A percentile compares a stretch with the other conserved stretches of the same genome.
phyloP scores from a whole-genome alignment of 2,113 vertebrate genomes.

The Eudyptes chrysolophus region DNA sequence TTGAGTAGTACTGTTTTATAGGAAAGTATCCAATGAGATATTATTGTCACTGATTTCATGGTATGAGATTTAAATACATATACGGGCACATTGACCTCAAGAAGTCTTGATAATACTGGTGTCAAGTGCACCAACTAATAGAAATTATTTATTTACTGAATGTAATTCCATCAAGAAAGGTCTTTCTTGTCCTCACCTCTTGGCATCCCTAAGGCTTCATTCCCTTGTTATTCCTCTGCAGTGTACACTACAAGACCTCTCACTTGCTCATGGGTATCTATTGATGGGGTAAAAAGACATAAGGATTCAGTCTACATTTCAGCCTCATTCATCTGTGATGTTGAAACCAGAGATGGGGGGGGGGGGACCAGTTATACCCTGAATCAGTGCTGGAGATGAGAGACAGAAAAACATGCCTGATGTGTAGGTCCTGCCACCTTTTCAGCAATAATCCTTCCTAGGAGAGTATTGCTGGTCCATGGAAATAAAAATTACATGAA shows the following conservation, averaged over 20 bases:
- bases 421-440: neutral
- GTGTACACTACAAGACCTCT: neutral
- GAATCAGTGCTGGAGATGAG: neutral
- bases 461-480: neutral
- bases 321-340: neutral
- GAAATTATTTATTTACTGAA: neutral
- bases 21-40: neutral
- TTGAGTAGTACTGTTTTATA: neutral
- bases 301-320: neutral
- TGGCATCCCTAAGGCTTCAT: neutral
- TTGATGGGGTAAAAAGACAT: neutral
- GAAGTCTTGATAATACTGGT: neutral
- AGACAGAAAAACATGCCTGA: neutral
- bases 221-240: neutral
- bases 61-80: neutral
- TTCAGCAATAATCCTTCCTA: neutral
- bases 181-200: rapidly evolving
- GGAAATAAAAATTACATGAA: neutral
- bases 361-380: rapidly evolving
- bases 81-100: neutral
- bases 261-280: neutral
- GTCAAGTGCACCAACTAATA: neutral
- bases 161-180: neutral
- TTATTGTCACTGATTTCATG: neutral
- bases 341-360: neutral